phyloP scores from a whole-genome alignment of 2,797 vertebrate species.

The Manis javanica region DNA sequence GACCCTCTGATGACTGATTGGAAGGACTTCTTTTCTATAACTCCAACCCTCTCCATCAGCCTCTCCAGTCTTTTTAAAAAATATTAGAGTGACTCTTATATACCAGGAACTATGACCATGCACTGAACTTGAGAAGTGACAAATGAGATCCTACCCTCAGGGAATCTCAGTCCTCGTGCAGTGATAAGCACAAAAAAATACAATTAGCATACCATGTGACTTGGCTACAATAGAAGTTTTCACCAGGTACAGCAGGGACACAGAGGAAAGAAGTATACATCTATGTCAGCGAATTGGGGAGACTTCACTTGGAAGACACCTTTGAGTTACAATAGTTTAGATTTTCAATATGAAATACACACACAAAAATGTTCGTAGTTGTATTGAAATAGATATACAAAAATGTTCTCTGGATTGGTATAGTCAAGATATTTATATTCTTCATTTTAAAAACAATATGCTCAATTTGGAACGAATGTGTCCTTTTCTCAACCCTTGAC shows the following conservation, averaged over 20 bases:
- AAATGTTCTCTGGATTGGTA: neutral
- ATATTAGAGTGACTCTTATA: neutral
- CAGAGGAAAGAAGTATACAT: neutral
- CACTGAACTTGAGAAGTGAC: neutral
- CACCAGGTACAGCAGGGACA: neutral
- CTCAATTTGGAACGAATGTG: neutral
- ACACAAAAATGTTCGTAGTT: neutral
- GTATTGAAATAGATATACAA: neutral
- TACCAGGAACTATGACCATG: neutral
- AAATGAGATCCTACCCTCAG: neutral
- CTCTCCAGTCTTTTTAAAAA: neutral
- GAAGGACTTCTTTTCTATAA: neutral
- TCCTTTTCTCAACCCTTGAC: neutral
- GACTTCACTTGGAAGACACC: neutral
- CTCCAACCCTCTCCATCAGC: neutral
- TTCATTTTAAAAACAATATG: constrained; percentile 4
- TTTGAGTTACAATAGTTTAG: neutral
- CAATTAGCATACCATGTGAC: neutral
- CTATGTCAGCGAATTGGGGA: neutral
- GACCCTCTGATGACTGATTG: neutral
- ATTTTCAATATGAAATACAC: neutral
- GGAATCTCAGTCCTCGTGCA: neutral
- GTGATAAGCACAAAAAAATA: neutral
- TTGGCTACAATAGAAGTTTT: neutral
- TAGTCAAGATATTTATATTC: neutral